Percentiles rank a stretch among this genome's conserved stretches.
phyloP scores from a whole-genome alignment of 2,888 invertebrate genomes.

The Ormyrus thymus region DNA sequence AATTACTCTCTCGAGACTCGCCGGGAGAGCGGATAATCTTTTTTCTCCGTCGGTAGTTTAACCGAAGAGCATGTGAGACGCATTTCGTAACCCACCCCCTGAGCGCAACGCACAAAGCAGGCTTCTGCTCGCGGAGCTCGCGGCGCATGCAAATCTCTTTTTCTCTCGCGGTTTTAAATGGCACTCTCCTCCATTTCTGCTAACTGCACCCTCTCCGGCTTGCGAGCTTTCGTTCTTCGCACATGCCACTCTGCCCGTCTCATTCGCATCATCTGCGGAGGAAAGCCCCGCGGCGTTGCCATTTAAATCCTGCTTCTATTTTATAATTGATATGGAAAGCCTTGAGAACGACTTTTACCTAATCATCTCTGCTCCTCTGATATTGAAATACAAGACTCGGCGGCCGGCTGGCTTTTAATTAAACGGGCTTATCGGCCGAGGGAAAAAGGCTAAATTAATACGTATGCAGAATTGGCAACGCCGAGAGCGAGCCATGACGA shows the following conservation, averaged over 20 bases:
- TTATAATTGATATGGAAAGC: slow-evolving; percentile 17
- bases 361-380: not conserved
- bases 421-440: not conserved
- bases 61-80: slow-evolving; percentile 65
- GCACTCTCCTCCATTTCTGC: slow-evolving; percentile 59
- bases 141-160: slow-evolving; percentile 70
- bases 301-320: slow-evolving; percentile 13
- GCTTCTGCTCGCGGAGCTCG: slow-evolving; percentile 57
- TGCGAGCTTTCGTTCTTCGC: slow-evolving; percentile 55
- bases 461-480: slow-evolving; percentile 33
- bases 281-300: slow-evolving; percentile 50
- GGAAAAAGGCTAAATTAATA: not conserved
- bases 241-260: slow-evolving; percentile 49
- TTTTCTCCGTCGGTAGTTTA: slow-evolving; percentile 14
- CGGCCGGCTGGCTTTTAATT: too few relatives aligned
- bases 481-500: slow-evolving; percentile 50
- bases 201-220: slow-evolving; percentile 35
- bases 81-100: slow-evolving; percentile 68
- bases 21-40: slow-evolving; percentile 8
- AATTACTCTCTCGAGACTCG: slow-evolving; percentile 32
- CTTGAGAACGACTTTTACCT: slow-evolving; percentile 30
- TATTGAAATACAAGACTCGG: too few relatives aligned
- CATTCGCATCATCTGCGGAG: slow-evolving; percentile 50
- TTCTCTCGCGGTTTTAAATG: slow-evolving; percentile 72
- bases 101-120: slow-evolving; percentile 49